These are phyloP conservation scores for Cryptophagus acutangulus DNA, from an alignment of 2,888 invertebrate species.

Conservation along the genomic window DNA sequence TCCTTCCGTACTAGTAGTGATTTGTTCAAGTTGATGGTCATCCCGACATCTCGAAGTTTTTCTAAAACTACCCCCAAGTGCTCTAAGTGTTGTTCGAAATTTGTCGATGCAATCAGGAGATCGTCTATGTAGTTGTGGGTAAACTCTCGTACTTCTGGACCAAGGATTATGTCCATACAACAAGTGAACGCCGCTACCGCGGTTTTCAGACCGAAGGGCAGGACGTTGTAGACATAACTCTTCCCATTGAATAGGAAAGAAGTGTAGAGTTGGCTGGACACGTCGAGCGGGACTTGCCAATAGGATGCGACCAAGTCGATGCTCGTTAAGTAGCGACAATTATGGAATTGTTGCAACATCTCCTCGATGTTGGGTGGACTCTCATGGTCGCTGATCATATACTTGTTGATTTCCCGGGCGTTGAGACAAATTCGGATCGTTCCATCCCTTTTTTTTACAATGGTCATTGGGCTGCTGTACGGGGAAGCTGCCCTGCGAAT, in stretches of 20 bases:
- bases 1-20: conserved; percentile 5
- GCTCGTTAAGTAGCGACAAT: background rate
- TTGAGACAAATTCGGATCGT: background rate
- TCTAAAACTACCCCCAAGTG: background rate
- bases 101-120: background rate
- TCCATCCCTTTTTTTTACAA: conserved; percentile 1
- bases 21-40: background rate
- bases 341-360: conserved; percentile 1
- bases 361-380: conserved; percentile 5
- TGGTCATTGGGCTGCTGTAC: background rate
- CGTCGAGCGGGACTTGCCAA: conserved; percentile 1
- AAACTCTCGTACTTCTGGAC: background rate
- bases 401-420: conserved; percentile 9
- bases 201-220: conserved; percentile 3
- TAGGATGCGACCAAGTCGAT: background rate
- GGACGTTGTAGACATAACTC: conserved; percentile 1
- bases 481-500: background rate
- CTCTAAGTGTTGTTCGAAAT: background rate
- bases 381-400: conserved; percentile 3
- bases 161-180: background rate
- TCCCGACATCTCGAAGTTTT: background rate
- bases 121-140: background rate
- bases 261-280: background rate
- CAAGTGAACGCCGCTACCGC: background rate
- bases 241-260: conserved; percentile 8